These are phyloP conservation scores for Drosophila equinoxialis DNA, from an alignment of 1,140 invertebrate species.

Conservation along the genomic window DNA sequence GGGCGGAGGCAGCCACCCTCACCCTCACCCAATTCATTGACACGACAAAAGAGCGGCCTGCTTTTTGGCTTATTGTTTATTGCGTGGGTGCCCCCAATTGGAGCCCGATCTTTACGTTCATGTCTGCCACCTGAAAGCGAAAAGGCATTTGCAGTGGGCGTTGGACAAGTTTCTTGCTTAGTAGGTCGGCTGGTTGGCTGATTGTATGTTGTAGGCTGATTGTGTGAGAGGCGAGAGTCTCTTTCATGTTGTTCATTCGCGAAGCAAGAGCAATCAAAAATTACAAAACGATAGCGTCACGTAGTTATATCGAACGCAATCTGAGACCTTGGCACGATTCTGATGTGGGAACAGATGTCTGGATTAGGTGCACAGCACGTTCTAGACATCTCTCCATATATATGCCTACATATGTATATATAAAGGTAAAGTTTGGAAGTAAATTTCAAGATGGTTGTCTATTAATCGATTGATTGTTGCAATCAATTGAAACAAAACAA, in stretches of 20 bases:
- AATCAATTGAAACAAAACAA: not conserved
- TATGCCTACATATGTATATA: not conserved
- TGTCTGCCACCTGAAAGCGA: slow-evolving; percentile 43
- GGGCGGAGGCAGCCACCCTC: slow-evolving; percentile 4
- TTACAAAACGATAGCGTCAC: slow-evolving; percentile 68
- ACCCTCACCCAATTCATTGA: slow-evolving; percentile 12
- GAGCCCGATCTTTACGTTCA: slow-evolving; percentile 21
- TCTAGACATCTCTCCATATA: not conserved
- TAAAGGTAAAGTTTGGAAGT: not conserved
- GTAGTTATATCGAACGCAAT: slow-evolving; percentile 73
- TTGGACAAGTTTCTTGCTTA: slow-evolving; percentile 53
- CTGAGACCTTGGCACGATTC: slow-evolving; percentile 79
- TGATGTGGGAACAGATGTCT: slow-evolving; percentile 57
- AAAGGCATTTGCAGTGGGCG: slow-evolving; percentile 39
- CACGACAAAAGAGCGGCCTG: slow-evolving; percentile 19
- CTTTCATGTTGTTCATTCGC: slow-evolving; percentile 30
- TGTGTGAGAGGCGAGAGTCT: slow-evolving; percentile 39
- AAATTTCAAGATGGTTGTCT: not conserved
- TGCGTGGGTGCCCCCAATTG: slow-evolving; percentile 29
- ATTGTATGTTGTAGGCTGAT: slow-evolving; percentile 45
- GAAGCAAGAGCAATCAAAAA: slow-evolving; percentile 56
- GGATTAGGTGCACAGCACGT: slow-evolving; percentile 34
- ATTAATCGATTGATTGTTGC: not conserved
- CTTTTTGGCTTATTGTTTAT: slow-evolving; percentile 15
- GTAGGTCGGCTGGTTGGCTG: slow-evolving; percentile 37